Percentiles rank a stretch among this genome's conserved stretches.
Evolutionary conservation across 2,888 invertebrate species (phyloP).

Genomic region (Pasiphila rectangulata): DNA sequence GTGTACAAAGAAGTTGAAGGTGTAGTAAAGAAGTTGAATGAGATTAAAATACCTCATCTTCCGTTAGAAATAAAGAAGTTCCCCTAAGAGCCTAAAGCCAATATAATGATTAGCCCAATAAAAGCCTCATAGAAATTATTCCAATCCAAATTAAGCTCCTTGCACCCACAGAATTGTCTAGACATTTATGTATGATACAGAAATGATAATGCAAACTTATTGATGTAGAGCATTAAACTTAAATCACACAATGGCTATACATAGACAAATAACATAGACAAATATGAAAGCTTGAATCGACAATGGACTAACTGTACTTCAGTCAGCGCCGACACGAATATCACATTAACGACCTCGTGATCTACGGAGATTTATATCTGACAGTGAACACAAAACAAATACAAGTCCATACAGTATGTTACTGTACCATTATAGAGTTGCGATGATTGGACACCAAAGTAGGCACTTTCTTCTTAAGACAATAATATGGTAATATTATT

Average conservation of each 20-base stretch:
- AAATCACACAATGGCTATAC: conserved; percentile 58
- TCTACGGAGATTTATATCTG: conserved; percentile 75
- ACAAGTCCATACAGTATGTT: conserved; percentile 22
- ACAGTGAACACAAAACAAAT: conserved; percentile 51
- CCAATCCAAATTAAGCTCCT: conserved; percentile 9
- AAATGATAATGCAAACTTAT: conserved; percentile 30
- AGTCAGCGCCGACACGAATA: conserved; percentile 76
- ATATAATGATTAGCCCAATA: neutral
- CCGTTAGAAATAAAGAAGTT: neutral
- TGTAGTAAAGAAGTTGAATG: too few species aligned
- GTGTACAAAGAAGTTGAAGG: too few species aligned
- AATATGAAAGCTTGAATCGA: conserved; percentile 77
- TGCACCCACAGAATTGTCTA: conserved; percentile 10
- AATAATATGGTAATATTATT: conserved; percentile 4
- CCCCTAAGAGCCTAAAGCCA: neutral
- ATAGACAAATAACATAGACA: conserved; percentile 70
- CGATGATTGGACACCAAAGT: conserved; percentile 5
- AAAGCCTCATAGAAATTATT: neutral
- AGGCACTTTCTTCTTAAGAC: conserved; percentile 3
- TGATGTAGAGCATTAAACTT: conserved; percentile 47
- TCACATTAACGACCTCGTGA: conserved; percentile 78
- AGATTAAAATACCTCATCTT: too few species aligned
- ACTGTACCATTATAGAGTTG: conserved; percentile 13
- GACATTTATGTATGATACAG: neutral
- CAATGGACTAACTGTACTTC: conserved; percentile 75